phyloP scores from a whole-genome alignment of 2,888 invertebrate species.

The Hydraecia micacea region DNA sequence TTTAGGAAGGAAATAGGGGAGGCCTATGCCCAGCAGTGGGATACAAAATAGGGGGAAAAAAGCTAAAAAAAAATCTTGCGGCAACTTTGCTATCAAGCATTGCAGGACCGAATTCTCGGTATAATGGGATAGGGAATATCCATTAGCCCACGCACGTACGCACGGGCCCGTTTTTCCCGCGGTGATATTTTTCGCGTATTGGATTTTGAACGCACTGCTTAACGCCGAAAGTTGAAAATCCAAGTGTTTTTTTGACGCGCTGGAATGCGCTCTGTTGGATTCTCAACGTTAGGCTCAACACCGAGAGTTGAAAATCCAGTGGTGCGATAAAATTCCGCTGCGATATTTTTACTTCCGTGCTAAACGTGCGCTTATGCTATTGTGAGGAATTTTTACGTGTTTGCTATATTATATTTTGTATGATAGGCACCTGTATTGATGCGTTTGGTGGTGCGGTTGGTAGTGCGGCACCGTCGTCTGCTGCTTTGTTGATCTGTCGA shows the following conservation, averaged over 20 bases:
- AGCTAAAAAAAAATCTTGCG: neutral
- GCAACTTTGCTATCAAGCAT: neutral
- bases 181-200: no score
- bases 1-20: neutral
- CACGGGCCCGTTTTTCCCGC: no score
- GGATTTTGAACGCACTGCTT: no score
- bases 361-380: neutral
- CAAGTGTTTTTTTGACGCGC: neutral
- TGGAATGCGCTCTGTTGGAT: neutral
- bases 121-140: neutral
- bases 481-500: constrained; percentile 87
- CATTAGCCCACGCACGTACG: neutral
- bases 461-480: constrained; percentile 86
- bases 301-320: neutral
- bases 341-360: no score
- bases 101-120: neutral
- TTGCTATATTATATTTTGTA: neutral
- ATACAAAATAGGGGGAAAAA: no score
- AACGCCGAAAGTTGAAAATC: no score
- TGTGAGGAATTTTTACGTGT: neutral
- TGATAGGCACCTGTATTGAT: constrained; percentile 86
- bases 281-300: neutral
- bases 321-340: no score
- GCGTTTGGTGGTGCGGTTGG: constrained; percentile 87
- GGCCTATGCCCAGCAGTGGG: neutral